These are phyloP conservation scores for Prochilodus magdalenae DNA, from an alignment of 2,113 vertebrate species.

Conservation along the genomic window DNA sequence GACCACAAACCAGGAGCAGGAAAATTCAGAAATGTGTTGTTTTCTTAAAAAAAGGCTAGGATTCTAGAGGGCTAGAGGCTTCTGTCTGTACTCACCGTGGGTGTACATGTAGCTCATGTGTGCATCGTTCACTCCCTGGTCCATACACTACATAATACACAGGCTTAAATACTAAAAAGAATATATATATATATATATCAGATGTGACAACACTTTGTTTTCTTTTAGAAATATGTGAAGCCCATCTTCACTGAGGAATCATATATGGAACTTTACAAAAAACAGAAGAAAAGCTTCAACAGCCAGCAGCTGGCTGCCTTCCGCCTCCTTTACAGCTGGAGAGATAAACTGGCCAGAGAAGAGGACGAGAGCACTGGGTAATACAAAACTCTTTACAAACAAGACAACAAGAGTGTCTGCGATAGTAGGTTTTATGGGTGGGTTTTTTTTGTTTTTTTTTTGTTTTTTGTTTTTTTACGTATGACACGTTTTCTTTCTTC, in stretches of 20 bases:
- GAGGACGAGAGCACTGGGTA: conserved; percentile 97
- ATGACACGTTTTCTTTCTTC: conserved; percentile 31
- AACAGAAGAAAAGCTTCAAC: conserved; percentile 91
- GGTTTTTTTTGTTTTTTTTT: no score
- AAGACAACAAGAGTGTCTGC: no score
- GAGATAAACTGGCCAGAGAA: conserved; percentile 88
- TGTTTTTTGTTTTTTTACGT: no score
- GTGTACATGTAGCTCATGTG: no score
- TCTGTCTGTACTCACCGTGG: no score
- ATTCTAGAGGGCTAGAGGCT: no score
- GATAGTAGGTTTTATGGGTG: no score
- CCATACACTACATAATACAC: neutral
- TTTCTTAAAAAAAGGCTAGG: no score
- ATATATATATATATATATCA: no score
- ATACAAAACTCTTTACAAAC: conserved; percentile 9
- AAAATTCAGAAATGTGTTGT: no score
- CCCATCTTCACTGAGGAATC: conserved; percentile 93
- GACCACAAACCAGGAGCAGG: no score
- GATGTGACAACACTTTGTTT: neutral
- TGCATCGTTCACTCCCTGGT: neutral
- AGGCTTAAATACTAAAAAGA: no score
- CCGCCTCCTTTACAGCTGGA: conserved; percentile 90
- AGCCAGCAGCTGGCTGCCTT: conserved; percentile 93
- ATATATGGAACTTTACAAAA: conserved; percentile 90
- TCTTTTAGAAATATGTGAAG: conserved; percentile 89